Conservation (phyloP, 2,888 invertebrate genomes). For the Oxytorus armatus region DNA sequence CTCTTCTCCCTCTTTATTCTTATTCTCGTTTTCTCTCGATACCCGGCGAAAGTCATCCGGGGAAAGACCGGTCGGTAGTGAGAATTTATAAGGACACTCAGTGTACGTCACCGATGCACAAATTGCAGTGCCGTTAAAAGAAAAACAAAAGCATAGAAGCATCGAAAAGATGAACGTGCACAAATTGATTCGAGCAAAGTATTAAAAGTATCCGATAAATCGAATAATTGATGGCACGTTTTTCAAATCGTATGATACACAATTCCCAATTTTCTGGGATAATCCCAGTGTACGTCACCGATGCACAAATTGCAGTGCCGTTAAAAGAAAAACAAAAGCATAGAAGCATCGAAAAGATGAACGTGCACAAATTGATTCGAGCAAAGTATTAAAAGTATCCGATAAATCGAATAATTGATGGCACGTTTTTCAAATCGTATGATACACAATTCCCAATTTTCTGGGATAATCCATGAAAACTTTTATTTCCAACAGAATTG, state of each 20-base stretch:
- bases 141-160: not conserved
- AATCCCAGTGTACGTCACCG: constrained; percentile 33
- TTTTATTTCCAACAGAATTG: no score
- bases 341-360: not conserved
- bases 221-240: no score
- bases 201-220: not conserved
- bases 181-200: constrained; percentile 27
- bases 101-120: constrained; percentile 25
- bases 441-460: no score
- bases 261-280: no score
- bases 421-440: no score
- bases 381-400: not conserved
- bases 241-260: no score
- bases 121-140: not conserved
- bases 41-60: constrained; percentile 51
- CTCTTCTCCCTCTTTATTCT: constrained; percentile 41
- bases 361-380: constrained; percentile 17
- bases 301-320: constrained; percentile 13
- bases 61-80: constrained; percentile 66
- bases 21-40: constrained; percentile 61
- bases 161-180: not conserved
- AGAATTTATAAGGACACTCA: constrained; percentile 53
- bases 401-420: no score
- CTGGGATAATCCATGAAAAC: no score
- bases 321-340: not conserved